phyloP scores from a whole-genome alignment of 2,888 invertebrate genomes.

The Desoria tigrina region DNA sequence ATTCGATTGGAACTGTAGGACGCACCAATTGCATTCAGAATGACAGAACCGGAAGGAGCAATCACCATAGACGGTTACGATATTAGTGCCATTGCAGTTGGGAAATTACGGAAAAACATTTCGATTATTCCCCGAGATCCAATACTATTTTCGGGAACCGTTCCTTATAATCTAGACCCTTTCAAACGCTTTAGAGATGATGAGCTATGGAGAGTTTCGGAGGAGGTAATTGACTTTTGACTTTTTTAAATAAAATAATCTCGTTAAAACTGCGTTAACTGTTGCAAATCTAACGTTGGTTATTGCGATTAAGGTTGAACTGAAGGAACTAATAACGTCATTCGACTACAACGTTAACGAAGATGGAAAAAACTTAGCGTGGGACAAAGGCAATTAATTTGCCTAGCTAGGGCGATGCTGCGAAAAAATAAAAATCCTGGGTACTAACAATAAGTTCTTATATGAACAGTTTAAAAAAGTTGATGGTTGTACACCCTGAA shows the following conservation, averaged over 20 bases:
- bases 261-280: not conserved
- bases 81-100: conserved; percentile 58
- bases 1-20: conserved; percentile 59
- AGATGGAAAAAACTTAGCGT: conserved; percentile 39
- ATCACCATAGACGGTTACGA: conserved; percentile 80
- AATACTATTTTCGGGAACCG: conserved; percentile 80
- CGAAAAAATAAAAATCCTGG: conserved; percentile 32
- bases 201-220: conserved; percentile 81
- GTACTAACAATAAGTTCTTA: conserved; percentile 16
- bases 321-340: conserved; percentile 37
- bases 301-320: conserved; percentile 36
- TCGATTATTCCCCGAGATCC: conserved; percentile 94
- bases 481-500: too few species aligned
- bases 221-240: conserved; percentile 66
- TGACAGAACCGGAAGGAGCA: conserved; percentile 81
- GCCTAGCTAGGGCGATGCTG: conserved; percentile 41
- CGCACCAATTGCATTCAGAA: conserved; percentile 75
- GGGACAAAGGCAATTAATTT: conserved; percentile 39
- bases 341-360: conserved; percentile 36
- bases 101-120: conserved; percentile 75
- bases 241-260: not conserved
- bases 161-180: conserved; percentile 87
- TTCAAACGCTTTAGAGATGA: conserved; percentile 77
- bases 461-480: too few species aligned
- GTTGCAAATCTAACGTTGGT: conserved; percentile 1